Evolutionary conservation across 2,797 vertebrate species (phyloP), one percentile per base, ranked within the genome.

Genomic region (Diplodus sargus): DNA sequence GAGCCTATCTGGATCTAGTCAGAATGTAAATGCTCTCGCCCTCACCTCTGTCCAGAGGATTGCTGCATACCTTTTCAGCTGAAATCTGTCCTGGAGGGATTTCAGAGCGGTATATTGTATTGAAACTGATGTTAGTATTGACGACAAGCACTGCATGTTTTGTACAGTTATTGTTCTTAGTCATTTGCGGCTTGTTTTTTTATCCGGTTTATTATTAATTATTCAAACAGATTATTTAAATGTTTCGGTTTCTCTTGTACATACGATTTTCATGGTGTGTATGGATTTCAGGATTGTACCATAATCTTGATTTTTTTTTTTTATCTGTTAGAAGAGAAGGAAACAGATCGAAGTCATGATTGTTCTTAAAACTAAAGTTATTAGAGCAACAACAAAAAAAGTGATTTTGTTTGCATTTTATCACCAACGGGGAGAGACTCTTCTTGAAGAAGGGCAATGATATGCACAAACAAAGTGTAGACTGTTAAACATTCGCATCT

Each of bases 21-120:
- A 79, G 83, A 90, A 89, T 90, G 88, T 92, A 87, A 89, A 87
- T 87, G 87, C 85, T 86, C 87, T 71, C 53, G 90, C 92, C 92
- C 90, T 92, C 85, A 66, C 90, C 92, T 92, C 90, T 88, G 74
- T 77, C 74, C 17, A 76, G 91, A 90, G 91, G 91, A 77, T 81
- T 90, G 92, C 90, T 93, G 88, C 88, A 84, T 61, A 89, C 72
- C 74, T 70, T 78, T 71, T 65, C 82, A 74, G 85, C 69, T 90
- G 65, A 75, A 80, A 69, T 78, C 81, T 76, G 66, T 79, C 79
- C 66, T 11, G 47, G 77, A 39, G 22, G 54, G 87, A 70, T 81
- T 87, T 74, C 82, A 74, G 48, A 81, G 71, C 65, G 54, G 79
- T 74, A 72, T 67, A 65, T 72, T 69, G 61, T 89, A 86, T 69